phyloP scores from a whole-genome alignment of 2,113 vertebrate genomes.

The Cacatua alba region DNA sequence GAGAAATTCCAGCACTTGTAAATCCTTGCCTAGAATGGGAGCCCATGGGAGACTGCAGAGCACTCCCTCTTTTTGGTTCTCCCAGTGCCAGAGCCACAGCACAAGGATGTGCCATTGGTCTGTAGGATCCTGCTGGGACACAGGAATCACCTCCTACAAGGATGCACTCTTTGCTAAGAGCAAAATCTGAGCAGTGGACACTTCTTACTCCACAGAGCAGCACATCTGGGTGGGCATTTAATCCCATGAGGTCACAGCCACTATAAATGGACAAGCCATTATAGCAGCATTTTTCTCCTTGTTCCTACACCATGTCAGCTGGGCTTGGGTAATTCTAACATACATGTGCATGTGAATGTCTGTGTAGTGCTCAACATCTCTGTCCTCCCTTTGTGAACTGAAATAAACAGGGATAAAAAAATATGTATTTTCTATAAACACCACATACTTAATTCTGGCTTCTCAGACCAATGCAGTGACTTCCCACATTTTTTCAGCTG shows the following conservation, averaged over 20 bases:
- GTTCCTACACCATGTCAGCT: background rate
- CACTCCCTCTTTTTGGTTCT: background rate
- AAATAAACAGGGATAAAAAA: background rate
- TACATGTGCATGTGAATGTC: background rate
- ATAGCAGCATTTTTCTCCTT: background rate
- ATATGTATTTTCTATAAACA: rapidly evolving
- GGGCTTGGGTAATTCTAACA: background rate
- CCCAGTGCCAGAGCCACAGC: background rate
- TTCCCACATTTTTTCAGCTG: background rate
- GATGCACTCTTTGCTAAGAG: background rate
- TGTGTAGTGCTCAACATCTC: background rate
- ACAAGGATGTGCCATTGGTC: background rate
- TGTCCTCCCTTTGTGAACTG: background rate
- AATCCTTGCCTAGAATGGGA: background rate
- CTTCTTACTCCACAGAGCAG: background rate
- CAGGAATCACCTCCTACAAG: background rate
- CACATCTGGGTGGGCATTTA: background rate
- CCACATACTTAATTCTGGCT: background rate
- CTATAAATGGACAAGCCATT: background rate
- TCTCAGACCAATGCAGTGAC: background rate
- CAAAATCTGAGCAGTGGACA: background rate
- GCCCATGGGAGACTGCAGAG: background rate
- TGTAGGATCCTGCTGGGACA: background rate
- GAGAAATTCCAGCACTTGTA: background rate
- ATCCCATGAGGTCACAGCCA: background rate